A percentile compares a stretch with the other conserved stretches of the same genome.
Evolutionary conservation across 2,113 vertebrate species (phyloP).

Genomic region (Scophthalmus maximus): DNA sequence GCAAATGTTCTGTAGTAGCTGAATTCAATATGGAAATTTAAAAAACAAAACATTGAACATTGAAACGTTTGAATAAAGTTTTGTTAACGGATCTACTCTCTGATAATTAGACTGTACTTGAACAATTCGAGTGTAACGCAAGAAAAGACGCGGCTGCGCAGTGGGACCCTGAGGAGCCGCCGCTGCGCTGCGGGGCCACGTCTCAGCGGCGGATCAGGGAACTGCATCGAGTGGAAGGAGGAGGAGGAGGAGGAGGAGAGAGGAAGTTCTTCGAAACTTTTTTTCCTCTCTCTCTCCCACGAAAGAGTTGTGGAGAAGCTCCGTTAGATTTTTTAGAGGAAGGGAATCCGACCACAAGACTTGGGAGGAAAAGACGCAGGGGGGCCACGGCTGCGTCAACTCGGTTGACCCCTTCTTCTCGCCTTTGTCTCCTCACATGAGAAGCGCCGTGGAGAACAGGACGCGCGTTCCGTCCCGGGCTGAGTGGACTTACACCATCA

Average conservation of each 20-base stretch:
- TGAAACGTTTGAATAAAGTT: too few relatives aligned
- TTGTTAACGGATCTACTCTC: too few relatives aligned
- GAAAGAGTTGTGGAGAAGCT: constrained; percentile 62
- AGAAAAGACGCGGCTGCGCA: too few relatives aligned
- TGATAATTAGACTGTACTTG: background rate
- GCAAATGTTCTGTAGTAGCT: too few relatives aligned
- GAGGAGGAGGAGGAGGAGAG: constrained; percentile 63
- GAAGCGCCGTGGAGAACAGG: constrained; percentile 19
- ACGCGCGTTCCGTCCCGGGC: constrained; percentile 47
- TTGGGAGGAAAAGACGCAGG: background rate
- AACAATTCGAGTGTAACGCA: too few relatives aligned
- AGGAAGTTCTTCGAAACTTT: constrained; percentile 81
- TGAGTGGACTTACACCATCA: constrained; percentile 79
- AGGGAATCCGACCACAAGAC: constrained; percentile 34
- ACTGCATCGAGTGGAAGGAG: constrained; percentile 56
- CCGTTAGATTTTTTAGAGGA: constrained; percentile 75
- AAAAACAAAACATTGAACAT: too few relatives aligned
- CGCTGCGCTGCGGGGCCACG: too few relatives aligned
- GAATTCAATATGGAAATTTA: too few relatives aligned
- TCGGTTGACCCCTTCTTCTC: constrained; percentile 12
- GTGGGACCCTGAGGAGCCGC: background rate
- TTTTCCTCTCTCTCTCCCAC: constrained; percentile 44
- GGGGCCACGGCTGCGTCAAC: constrained; percentile 3
- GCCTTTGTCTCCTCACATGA: constrained; percentile 65
- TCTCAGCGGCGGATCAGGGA: constrained; percentile 51